Percentiles rank a stretch among this genome's conserved stretches.
Conservation (phyloP, 2,797 vertebrate genomes). For the Neosalanx taihuensis region DNA sequence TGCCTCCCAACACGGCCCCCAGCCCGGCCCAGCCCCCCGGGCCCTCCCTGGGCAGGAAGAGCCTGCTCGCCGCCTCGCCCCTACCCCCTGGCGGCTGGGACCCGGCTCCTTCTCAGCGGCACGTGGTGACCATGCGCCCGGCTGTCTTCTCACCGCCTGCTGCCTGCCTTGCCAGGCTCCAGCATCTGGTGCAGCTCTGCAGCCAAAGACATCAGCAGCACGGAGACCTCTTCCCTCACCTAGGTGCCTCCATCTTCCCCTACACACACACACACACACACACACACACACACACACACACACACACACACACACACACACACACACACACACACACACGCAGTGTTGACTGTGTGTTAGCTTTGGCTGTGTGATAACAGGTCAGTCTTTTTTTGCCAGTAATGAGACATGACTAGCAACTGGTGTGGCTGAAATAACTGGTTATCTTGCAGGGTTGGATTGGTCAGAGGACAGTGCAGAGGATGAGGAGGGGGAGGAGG, state of each 20-base stretch:
- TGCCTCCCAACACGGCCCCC: constrained; percentile 79
- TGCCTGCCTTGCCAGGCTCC: constrained; percentile 88
- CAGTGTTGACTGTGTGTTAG: not conserved
- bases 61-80: constrained; percentile 67
- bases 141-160: constrained; percentile 85
- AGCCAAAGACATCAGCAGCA: constrained; percentile 87
- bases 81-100: constrained; percentile 74
- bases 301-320: too few species aligned
- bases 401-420: constrained; percentile 1
- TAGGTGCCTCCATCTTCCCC: constrained; percentile 76
- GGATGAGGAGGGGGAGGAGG: constrained; percentile 82
- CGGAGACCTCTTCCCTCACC: constrained; percentile 92
- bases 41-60: constrained; percentile 84
- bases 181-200: constrained; percentile 96
- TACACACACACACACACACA: not conserved
- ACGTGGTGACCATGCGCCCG: constrained; percentile 88
- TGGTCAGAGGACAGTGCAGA: constrained; percentile 98
- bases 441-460: constrained; percentile 83
- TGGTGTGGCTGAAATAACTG: constrained; percentile 42
- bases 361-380: not conserved
- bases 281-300: not conserved
- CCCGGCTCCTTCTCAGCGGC: constrained; percentile 67
- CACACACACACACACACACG: too few species aligned
- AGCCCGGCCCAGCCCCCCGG: constrained; percentile 81
- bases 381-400: not conserved